phyloP scores from a whole-genome alignment of 1,140 invertebrate genomes.

The Cheumatopsyche charites region DNA sequence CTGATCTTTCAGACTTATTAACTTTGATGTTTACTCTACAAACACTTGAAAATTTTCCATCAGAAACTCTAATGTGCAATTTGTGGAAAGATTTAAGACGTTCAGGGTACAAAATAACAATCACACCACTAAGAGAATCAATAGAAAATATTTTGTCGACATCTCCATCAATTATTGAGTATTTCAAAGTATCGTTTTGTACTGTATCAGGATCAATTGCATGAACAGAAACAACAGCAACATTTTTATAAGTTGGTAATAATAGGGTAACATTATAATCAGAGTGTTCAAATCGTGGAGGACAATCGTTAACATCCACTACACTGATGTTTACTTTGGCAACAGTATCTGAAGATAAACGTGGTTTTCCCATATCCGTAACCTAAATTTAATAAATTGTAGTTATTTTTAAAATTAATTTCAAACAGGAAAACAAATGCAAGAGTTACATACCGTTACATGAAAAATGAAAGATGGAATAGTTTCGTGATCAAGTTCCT shows the following conservation, averaged over 20 bases:
- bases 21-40: conserved; percentile 70
- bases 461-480: conserved; percentile 74
- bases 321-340: conserved; percentile 78
- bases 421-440: not conserved
- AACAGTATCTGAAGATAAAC: conserved; percentile 74
- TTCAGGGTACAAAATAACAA: conserved; percentile 61
- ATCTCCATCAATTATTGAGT: conserved; percentile 85
- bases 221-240: conserved; percentile 70
- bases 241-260: conserved; percentile 78
- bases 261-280: conserved; percentile 80
- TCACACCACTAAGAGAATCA: conserved; percentile 72
- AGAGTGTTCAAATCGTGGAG: conserved; percentile 73
- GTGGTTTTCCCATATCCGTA: conserved; percentile 80
- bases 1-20: conserved; percentile 74
- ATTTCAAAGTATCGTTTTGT: conserved; percentile 67
- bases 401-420: not conserved
- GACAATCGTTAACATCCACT: conserved; percentile 85
- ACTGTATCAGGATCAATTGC: conserved; percentile 78
- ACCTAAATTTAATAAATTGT: conserved; percentile 17
- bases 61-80: conserved; percentile 76
- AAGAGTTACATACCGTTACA: conserved; percentile 70
- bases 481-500: conserved; percentile 82
- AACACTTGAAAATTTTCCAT: conserved; percentile 73
- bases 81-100: conserved; percentile 58
- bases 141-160: conserved; percentile 78